Conservation (phyloP, 2,888 invertebrate species). For the Dusona sp. region DNA sequence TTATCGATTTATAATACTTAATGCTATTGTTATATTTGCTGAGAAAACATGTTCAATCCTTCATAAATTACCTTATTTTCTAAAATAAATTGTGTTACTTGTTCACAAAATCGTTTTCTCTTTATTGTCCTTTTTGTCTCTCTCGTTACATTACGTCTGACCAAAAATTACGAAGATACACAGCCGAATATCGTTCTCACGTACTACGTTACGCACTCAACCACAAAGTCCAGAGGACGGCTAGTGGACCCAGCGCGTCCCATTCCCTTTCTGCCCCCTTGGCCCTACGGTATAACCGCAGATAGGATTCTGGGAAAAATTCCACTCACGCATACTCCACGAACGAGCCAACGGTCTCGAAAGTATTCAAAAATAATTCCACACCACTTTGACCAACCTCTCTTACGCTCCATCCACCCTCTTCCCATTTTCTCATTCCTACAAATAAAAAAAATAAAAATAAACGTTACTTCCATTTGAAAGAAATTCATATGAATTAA, state of each 20-base stretch:
- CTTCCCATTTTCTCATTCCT: background rate
- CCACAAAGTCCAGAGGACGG: slow-evolving; percentile 14
- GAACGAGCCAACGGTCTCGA: slow-evolving; percentile 36
- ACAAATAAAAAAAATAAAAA: slow-evolving; percentile 18
- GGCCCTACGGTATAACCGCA: slow-evolving; percentile 38
- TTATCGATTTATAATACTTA: background rate
- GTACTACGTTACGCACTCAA: slow-evolving; percentile 22
- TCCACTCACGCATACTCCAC: slow-evolving; percentile 51
- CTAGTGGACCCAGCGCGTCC: slow-evolving; percentile 3
- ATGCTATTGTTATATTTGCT: background rate
- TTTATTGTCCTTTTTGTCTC: slow-evolving; percentile 10
- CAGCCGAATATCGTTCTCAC: slow-evolving; percentile 38
- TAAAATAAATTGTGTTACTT: slow-evolving; percentile 7
- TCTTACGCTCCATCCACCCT: slow-evolving; percentile 10
- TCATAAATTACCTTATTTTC: background rate
- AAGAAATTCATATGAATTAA: slow-evolving; percentile 46
- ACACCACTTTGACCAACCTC: slow-evolving; percentile 24
- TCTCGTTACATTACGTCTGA: background rate
- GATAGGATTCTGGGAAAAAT: slow-evolving; percentile 69
- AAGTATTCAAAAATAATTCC: slow-evolving; percentile 53
- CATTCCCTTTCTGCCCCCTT: background rate
- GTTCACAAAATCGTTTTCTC: slow-evolving; percentile 5
- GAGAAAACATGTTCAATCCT: background rate
- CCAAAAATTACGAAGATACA: background rate
- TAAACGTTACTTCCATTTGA: slow-evolving; percentile 29